Base-by-base conservation (phyloP, 2,797 vertebrate genomes). In the Gadopsis bispinosus region DNA sequence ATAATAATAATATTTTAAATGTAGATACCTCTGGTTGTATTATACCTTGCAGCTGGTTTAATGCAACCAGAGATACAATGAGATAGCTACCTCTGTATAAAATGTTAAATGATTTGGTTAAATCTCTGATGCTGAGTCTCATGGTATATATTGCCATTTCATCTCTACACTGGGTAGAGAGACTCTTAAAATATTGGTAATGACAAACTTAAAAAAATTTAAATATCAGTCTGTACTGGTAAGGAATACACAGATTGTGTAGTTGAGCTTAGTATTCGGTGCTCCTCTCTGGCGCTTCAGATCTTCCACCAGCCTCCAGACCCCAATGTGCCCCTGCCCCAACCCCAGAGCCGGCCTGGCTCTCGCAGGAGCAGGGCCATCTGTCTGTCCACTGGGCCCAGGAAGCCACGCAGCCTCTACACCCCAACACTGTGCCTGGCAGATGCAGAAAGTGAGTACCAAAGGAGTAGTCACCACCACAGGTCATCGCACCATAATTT, bases 361-460 rank as follows among this genome's bases (percentile, higher is more conserved):
- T 96, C 97, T 45, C 96, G 97, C 62, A 94, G 97, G 83, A 97
- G 92, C 58, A 94, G 97, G 76, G 97, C 98, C 69, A 99, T 99
- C 92, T 98, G 97, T 90, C 94, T 99, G 48, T 95, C 97, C 19
- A 96, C 96, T 0, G 97, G 97, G 37, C 92, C 97, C 5, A 94
- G 97, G 79, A 99, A 98, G 86, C 97, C 97, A 56, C 96, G 93
- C 74, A 92, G 97, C 83, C 92, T 97, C 76, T 99, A 99, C 60
- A 20, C 97, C 5, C 94, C 96, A 0, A 93, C 94, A 0, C 92
- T 98, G 0, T 99, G 98, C 90, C 94, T 99, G 59, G 98, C 98
- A 4, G 98, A 99, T 75, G 97, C 96, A 19, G 98, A 99, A 67
- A 99, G 98, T 99, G 95, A 96, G 98, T 96, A 96, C 94, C 89